Percentiles rank a stretch among this genome's conserved stretches.
These are phyloP conservation scores for Melanerpes aurifrons DNA, from an alignment of 2,113 vertebrate genomes.

Conservation along the genomic window DNA sequence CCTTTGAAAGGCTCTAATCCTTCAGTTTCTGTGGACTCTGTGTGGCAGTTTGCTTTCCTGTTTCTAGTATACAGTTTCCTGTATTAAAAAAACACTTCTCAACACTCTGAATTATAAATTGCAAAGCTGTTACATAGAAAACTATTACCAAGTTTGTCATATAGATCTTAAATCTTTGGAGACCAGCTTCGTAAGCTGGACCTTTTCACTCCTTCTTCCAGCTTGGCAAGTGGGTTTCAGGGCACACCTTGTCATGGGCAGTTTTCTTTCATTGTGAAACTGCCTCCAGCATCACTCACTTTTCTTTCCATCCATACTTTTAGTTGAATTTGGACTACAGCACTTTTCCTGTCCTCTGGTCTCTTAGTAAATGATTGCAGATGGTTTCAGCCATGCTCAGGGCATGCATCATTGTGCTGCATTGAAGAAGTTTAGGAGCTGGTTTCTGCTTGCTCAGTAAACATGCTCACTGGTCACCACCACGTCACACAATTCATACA, in stretches of 20 bases:
- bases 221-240: not conserved
- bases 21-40: slow-evolving; percentile 13
- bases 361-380: not conserved
- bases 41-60: slow-evolving; percentile 27
- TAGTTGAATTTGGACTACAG: not conserved
- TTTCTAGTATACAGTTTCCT: slow-evolving; percentile 11
- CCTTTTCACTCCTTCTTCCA: not conserved
- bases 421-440: not conserved
- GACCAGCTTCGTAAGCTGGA: not conserved
- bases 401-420: not conserved
- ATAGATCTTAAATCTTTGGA: rapidly evolving
- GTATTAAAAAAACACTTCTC: slow-evolving; percentile 5
- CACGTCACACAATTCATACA: rapidly evolving
- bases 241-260: not conserved
- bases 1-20: slow-evolving; percentile 14
- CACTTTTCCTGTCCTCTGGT: not conserved
- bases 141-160: not conserved
- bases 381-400: not conserved
- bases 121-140: not conserved
- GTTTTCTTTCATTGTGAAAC: not conserved
- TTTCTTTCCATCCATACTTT: not conserved
- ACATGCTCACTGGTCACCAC: not conserved
- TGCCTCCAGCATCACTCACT: not conserved
- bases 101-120: slow-evolving; percentile 5
- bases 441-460: not conserved